Percentiles rank a stretch among this genome's conserved stretches.
These are phyloP conservation scores for Halocynthia roretzi DNA, from an alignment of 23 tunicate genomes.

Conservation along the genomic window DNA sequence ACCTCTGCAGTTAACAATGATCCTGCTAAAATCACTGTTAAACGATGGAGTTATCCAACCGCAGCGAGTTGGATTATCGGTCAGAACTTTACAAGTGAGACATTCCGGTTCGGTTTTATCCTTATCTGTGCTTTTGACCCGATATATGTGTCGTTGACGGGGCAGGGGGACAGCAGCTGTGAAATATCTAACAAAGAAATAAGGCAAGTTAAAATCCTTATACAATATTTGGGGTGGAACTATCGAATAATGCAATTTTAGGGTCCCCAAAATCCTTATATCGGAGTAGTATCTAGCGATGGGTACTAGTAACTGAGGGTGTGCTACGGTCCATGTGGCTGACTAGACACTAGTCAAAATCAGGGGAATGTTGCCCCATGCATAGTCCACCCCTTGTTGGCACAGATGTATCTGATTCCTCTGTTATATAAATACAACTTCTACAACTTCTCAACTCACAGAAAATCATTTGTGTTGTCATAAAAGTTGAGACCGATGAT, in stretches of 20 bases:
- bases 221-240: too few species aligned
- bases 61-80: constrained; percentile 45
- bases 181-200: constrained; percentile 49
- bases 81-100: constrained; percentile 65
- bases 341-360: too few species aligned
- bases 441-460: constrained; percentile 34
- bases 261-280: too few species aligned
- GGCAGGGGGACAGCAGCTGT: constrained; percentile 52
- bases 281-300: too few species aligned
- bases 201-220: background rate
- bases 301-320: too few species aligned
- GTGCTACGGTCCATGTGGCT: too few species aligned
- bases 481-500: constrained; percentile 53
- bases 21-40: constrained; percentile 33
- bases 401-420: too few species aligned
- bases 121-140: constrained; percentile 26
- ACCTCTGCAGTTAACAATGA: constrained; percentile 91
- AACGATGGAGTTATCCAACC: constrained; percentile 72
- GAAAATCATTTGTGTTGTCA: constrained; percentile 46
- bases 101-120: constrained; percentile 57
- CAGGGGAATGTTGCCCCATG: too few species aligned
- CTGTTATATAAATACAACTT: too few species aligned
- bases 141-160: constrained; percentile 60
- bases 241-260: too few species aligned
- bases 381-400: too few species aligned